Conservation (phyloP, 2,797 vertebrate species). For the Chrosomus eos region DNA sequence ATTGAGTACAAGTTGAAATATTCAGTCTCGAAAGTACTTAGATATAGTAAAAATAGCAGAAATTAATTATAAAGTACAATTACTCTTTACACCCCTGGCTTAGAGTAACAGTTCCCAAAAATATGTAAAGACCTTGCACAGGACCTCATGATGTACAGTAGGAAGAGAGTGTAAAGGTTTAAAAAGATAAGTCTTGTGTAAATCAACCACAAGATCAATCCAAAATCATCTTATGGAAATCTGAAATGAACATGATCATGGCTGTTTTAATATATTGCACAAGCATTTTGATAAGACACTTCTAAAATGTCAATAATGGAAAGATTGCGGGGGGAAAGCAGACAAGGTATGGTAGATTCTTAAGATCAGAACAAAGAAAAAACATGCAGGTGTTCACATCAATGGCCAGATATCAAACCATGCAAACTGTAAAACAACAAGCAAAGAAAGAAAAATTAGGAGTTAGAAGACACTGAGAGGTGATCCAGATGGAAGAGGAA, state of each 20-base stretch:
- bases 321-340: not conserved
- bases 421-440: constrained; percentile 25
- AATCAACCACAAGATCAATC: not conserved
- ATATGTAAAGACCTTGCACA: not conserved
- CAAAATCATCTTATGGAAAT: not conserved
- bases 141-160: not conserved
- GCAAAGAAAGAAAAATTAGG: constrained; percentile 20
- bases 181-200: not conserved
- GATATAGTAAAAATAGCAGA: not conserved
- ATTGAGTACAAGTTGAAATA: not conserved
- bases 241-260: not conserved
- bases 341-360: not conserved
- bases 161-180: not conserved
- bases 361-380: constrained; percentile 1
- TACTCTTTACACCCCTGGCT: not conserved
- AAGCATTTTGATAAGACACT: not conserved
- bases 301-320: not conserved
- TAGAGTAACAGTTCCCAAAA: not conserved
- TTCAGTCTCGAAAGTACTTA: not conserved
- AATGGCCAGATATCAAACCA: constrained; percentile 24
- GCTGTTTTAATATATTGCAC: constrained; percentile 5
- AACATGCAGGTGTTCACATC: constrained; percentile 25
- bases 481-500: constrained; percentile 63
- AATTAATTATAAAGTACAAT: not conserved
- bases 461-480: not conserved